Evolutionary conservation across 37 sponge, comb jelly and placozoan genomes (phyloP).

Genomic region (Eunapius fragilis): DNA sequence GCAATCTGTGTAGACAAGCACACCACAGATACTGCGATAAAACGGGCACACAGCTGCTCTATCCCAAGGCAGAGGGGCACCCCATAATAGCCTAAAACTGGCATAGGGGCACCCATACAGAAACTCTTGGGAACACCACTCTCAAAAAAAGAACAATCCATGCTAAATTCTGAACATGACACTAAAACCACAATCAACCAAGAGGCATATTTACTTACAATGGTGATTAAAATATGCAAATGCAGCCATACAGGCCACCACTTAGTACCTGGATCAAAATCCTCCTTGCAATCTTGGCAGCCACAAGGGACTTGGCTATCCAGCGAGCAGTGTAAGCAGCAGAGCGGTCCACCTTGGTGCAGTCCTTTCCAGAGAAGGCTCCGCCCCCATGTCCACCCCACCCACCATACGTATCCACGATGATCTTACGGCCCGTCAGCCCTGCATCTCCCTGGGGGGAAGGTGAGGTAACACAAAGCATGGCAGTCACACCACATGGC

Average conservation of each 20-base stretch:
- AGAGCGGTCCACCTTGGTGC: constrained; percentile 90
- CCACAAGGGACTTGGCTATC: constrained; percentile 92
- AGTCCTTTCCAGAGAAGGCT: constrained; percentile 96
- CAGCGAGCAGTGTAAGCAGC: constrained; percentile 94
- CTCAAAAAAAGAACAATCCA: not conserved
- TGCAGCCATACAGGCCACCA: not conserved
- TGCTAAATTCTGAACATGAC: not conserved
- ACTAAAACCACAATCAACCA: not conserved
- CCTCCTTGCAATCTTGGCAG: constrained; percentile 80
- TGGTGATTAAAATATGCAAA: not conserved
- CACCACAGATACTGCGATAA: not conserved
- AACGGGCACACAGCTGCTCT: not conserved
- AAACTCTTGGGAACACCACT: not conserved
- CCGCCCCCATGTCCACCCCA: constrained; percentile 96
- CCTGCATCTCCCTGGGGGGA: constrained; percentile 85
- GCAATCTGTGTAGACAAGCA: not conserved
- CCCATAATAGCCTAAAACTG: not conserved
- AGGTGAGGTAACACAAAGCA: no score
- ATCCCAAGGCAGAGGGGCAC: not conserved
- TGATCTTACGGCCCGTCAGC: constrained; percentile 94
- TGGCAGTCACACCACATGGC: no score
- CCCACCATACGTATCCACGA: constrained; percentile 96
- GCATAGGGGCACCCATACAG: not conserved
- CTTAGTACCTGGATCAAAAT: constrained; percentile 76
- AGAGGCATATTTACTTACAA: not conserved